Evolutionary conservation across 2,797 vertebrate genomes (phyloP).

Genomic region (Sebastiscus tertius): DNA sequence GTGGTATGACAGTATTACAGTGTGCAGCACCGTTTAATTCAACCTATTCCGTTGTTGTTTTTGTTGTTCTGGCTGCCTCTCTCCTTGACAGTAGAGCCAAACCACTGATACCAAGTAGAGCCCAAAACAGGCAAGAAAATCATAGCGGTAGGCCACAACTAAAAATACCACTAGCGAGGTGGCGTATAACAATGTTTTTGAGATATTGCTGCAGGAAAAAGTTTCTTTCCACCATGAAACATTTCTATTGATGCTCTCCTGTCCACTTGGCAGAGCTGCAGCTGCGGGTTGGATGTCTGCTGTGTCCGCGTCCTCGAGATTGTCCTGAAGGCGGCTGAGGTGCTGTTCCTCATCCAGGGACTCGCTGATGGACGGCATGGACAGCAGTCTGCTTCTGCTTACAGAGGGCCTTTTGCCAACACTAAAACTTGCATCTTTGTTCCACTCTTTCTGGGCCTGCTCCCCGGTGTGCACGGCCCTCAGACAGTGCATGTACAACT

Average conservation of each 20-base stretch:
- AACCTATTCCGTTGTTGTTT: constrained; percentile 29
- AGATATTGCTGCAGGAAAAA: constrained; percentile 79
- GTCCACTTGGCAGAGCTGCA: constrained; percentile 24
- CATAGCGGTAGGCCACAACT: constrained; percentile 88
- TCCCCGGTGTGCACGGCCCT: constrained; percentile 58
- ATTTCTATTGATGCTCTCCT: constrained; percentile 43
- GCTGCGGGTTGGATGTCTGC: constrained; percentile 1
- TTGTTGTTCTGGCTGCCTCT: constrained; percentile 66
- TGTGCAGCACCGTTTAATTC: background rate
- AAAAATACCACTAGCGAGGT: constrained; percentile 89
- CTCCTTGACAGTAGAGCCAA: constrained; percentile 87
- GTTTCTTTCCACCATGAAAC: constrained; percentile 70
- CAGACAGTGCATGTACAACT: constrained; percentile 79
- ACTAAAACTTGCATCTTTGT: constrained; percentile 18
- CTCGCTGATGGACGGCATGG: constrained; percentile 74
- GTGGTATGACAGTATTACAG: background rate
- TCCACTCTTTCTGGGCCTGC: constrained; percentile 29
- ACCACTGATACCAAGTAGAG: constrained; percentile 92
- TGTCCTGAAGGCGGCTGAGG: constrained; percentile 28
- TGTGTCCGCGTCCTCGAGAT: constrained; percentile 37
- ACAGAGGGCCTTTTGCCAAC: constrained; percentile 52
- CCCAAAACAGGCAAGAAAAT: constrained; percentile 91
- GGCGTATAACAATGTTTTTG: constrained; percentile 82
- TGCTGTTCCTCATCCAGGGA: constrained; percentile 71
- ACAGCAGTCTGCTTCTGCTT: constrained; percentile 57